These are phyloP conservation scores for Ifrita kowaldi DNA, from an alignment of 2,113 vertebrate species.

Conservation along the genomic window DNA sequence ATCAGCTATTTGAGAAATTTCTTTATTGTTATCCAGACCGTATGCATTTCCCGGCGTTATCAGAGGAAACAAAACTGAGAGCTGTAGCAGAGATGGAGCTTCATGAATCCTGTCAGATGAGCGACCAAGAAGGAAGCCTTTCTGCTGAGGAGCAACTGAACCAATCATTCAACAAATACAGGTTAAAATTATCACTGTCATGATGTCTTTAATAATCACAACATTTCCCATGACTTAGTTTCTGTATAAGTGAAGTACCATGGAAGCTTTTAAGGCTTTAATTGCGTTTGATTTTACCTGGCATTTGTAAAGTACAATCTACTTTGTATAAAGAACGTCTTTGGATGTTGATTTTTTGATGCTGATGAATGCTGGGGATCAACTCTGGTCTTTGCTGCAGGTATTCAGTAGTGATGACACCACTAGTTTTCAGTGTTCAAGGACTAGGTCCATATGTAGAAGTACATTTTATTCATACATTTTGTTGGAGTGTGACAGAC, in stretches of 20 bases:
- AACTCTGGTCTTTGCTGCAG: not conserved
- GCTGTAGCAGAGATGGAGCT: not conserved
- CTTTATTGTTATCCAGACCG: slow-evolving; percentile 56
- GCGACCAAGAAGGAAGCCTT: slow-evolving; percentile 54
- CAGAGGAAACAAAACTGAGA: not conserved
- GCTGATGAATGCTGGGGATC: not conserved
- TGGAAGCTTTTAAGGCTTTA: not conserved
- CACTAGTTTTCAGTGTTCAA: not conserved
- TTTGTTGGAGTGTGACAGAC: not conserved
- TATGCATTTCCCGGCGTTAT: not conserved
- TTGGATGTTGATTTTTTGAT: not conserved
- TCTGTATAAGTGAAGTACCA: not conserved
- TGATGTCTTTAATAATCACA: not conserved
- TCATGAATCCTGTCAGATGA: slow-evolving; percentile 13
- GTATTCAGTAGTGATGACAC: not conserved
- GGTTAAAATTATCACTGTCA: slow-evolving; percentile 25
- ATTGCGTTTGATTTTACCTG: not conserved
- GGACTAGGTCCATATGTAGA: not conserved
- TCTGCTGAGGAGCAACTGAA: slow-evolving; percentile 51
- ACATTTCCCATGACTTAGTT: not conserved
- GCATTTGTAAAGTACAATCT: not conserved
- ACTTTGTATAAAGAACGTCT: not conserved
- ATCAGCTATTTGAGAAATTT: not conserved
- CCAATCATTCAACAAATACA: slow-evolving; percentile 61
- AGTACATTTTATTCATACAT: not conserved